Evolutionary conservation across 2,888 invertebrate species (phyloP).

Genomic region (Oxycera nigricornis): DNA sequence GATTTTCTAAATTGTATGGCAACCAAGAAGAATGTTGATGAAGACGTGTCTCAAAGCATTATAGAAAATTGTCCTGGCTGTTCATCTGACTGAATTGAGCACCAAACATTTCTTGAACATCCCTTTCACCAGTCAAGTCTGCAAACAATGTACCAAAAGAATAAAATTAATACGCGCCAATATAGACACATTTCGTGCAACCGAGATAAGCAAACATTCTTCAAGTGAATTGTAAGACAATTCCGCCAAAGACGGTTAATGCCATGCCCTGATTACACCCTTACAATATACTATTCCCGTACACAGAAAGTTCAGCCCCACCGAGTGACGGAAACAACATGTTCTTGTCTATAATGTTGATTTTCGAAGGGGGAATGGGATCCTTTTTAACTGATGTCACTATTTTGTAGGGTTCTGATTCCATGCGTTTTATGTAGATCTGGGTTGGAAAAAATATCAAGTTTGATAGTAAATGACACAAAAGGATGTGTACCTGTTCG

Average conservation of each 20-base stretch:
- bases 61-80: no score
- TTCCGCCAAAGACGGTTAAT: neutral
- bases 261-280: constrained; percentile 4
- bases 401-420: neutral
- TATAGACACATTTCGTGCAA: neutral
- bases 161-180: neutral
- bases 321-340: neutral
- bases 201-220: neutral
- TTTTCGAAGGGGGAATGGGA: neutral
- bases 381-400: neutral
- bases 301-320: neutral
- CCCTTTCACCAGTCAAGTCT: no score
- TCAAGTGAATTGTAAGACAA: neutral
- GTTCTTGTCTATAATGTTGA: constrained; percentile 5
- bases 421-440: no score
- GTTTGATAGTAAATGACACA: constrained; percentile 8
- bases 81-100: no score
- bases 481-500: constrained; percentile 1
- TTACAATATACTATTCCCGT: neutral
- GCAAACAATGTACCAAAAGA: no score
- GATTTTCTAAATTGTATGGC: no score
- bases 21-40: no score
- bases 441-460: constrained; percentile 2
- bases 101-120: no score
- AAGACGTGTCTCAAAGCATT: no score